Conservation (phyloP, 2,888 invertebrate genomes). For the Saturnia japonica region DNA sequence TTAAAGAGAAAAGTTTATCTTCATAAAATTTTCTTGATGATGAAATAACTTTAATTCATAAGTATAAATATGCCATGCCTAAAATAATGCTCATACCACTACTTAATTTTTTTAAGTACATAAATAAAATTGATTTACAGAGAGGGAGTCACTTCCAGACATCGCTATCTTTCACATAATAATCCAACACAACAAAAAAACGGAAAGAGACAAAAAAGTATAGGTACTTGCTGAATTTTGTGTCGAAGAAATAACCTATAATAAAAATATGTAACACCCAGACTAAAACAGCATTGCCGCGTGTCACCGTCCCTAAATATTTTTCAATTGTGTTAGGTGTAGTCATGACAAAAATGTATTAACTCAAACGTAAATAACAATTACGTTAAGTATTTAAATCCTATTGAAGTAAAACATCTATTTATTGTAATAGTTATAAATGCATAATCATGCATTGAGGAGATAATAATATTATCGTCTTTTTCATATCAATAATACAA, state of each 20-base stretch:
- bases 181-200: no score
- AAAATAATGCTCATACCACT: no score
- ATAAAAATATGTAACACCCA: background rate
- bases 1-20: no score
- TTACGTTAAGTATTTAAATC: background rate
- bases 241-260: background rate
- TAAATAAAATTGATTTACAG: no score
- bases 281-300: background rate
- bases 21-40: no score
- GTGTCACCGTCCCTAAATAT: background rate
- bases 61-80: no score
- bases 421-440: background rate
- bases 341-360: background rate
- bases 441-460: background rate
- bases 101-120: no score
- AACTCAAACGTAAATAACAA: background rate
- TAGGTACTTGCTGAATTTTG: no score
- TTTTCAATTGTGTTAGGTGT: background rate
- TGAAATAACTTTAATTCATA: no score
- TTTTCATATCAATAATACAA: background rate
- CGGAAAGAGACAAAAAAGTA: no score
- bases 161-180: no score
- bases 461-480: background rate
- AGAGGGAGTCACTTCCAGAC: no score
- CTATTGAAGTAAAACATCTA: background rate